A percentile compares a stretch with the other conserved stretches of the same genome.
Conservation (phyloP, 2,797 vertebrate species). For the Schizopygopsis pylzovi region DNA sequence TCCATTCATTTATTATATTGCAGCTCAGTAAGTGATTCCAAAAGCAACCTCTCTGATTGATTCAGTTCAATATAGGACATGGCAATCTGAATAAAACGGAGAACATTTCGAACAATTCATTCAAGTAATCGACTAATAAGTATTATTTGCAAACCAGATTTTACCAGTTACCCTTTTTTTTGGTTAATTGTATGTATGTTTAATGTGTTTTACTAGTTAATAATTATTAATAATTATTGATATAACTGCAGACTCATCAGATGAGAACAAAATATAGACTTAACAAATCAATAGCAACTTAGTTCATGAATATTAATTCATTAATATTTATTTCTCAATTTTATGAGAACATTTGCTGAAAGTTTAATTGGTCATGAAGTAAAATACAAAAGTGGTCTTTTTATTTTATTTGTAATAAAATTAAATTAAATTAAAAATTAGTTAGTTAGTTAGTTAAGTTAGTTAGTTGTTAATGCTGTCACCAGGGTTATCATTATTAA, state of each 20-base stretch:
- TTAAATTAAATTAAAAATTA: too few relatives aligned
- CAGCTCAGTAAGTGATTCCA: not conserved
- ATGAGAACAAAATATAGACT: not conserved
- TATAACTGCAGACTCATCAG: too few relatives aligned
- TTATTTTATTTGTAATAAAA: too few relatives aligned
- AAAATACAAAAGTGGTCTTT: not conserved
- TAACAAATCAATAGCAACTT: too few relatives aligned
- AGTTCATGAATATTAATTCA: not conserved
- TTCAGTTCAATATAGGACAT: not conserved
- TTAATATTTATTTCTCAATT: not conserved
- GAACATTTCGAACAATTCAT: not conserved
- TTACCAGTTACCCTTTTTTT: too few relatives aligned
- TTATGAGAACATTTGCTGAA: not conserved
- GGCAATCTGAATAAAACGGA: not conserved
- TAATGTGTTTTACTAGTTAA: too few relatives aligned
- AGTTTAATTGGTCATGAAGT: not conserved
- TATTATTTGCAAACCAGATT: not conserved
- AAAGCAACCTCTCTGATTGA: too few relatives aligned
- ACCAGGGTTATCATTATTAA: too few relatives aligned
- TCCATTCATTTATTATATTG: not conserved
- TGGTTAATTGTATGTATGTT: not conserved
- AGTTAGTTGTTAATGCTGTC: not conserved
- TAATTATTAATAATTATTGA: too few relatives aligned
- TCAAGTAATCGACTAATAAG: not conserved
- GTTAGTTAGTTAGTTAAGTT: not conserved